Evolutionary conservation across 2,113 vertebrate species (phyloP).

Genomic region (Gymnogyps californianus): DNA sequence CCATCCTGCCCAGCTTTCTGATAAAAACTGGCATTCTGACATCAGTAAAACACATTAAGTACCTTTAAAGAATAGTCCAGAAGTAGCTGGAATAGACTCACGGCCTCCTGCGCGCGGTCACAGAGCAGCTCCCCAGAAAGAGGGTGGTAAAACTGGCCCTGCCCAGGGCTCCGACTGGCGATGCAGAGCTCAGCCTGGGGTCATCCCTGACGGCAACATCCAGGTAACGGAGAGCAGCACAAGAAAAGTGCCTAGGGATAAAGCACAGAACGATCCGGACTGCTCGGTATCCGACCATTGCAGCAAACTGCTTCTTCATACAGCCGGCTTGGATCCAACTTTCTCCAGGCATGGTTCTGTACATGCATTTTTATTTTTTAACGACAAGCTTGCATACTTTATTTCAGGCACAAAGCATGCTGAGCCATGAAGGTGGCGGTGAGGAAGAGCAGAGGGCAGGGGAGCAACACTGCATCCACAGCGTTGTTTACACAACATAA

Average conservation of each 20-base stretch:
- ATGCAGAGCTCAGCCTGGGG: not conserved
- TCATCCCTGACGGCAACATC: rapidly evolving
- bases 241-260: not conserved
- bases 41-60: not conserved
- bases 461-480: not conserved
- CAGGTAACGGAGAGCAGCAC: not conserved
- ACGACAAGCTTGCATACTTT: too few species aligned
- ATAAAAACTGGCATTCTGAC: not conserved
- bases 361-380: too few species aligned
- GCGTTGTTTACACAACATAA: not conserved
- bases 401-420: not conserved
- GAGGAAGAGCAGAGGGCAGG: not conserved
- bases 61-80: not conserved
- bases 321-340: not conserved
- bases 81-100: not conserved
- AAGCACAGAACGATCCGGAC: not conserved
- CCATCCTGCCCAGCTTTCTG: not conserved
- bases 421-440: too few species aligned
- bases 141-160: too few species aligned
- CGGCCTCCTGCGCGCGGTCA: rapidly evolving
- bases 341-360: not conserved
- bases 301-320: not conserved
- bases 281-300: not conserved
- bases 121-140: not conserved
- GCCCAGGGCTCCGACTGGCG: too few species aligned